These are phyloP conservation scores for Oncorhynchus nerka DNA, from an alignment of 2,113 vertebrate species.

Conservation along the genomic window DNA sequence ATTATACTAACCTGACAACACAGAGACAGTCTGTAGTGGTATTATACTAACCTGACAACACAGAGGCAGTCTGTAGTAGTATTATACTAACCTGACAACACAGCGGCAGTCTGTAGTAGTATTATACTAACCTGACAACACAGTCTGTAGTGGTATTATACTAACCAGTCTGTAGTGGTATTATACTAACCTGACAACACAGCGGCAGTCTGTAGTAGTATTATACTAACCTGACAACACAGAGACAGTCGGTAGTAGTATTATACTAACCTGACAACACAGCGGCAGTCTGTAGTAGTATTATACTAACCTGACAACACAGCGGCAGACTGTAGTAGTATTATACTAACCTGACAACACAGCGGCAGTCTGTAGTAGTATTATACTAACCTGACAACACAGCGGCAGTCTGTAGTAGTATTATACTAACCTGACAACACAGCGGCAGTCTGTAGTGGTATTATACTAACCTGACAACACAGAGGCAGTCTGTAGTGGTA, in stretches of 20 bases:
- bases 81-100: constrained; percentile 59
- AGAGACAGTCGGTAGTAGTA: background rate
- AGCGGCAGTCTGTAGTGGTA: constrained; percentile 8
- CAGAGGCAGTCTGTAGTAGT: background rate
- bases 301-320: constrained; percentile 59
- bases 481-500: background rate
- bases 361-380: background rate
- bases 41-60: constrained; percentile 59
- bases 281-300: background rate
- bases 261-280: constrained; percentile 59
- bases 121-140: constrained; percentile 59
- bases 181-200: constrained; percentile 58
- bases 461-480: constrained; percentile 59
- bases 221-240: constrained; percentile 59
- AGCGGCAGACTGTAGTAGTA: background rate
- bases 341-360: constrained; percentile 59
- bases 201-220: background rate
- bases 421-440: constrained; percentile 61
- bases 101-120: background rate
- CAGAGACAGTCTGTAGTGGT: background rate
- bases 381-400: constrained; percentile 59
- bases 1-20: constrained; percentile 59
- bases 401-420: too few species aligned
- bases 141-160: background rate
- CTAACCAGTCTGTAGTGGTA: constrained; percentile 19